Percentiles rank a stretch among this genome's conserved stretches.
These are phyloP conservation scores for Myocastor coypus DNA, from an alignment of 2,113 vertebrate genomes.

Conservation along the genomic window DNA sequence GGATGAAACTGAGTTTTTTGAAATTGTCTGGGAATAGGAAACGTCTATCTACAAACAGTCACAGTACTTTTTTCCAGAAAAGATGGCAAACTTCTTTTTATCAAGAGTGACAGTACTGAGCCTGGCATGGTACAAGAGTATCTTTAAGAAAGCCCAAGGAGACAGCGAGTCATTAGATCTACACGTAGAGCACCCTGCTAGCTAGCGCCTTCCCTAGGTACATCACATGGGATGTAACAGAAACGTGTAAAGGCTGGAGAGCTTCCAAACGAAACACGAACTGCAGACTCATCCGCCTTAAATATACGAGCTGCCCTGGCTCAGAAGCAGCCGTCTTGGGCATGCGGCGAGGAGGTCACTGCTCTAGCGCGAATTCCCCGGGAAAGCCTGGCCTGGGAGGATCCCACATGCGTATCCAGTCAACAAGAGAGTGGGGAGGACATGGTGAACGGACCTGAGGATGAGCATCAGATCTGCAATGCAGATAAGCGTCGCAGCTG, in stretches of 20 bases:
- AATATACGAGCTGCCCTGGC: not conserved
- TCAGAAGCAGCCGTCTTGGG: not conserved
- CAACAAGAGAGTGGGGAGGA: not conserved
- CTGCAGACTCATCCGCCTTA: not conserved
- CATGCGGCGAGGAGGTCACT: not conserved
- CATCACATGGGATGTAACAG: not conserved
- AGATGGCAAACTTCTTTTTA: not conserved
- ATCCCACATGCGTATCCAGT: not conserved
- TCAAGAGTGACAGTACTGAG: not conserved
- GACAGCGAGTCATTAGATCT: not conserved
- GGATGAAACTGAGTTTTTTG: not conserved
- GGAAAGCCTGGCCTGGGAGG: not conserved
- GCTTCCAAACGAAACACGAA: not conserved
- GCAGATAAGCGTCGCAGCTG: too few relatives aligned
- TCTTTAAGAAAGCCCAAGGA: not conserved
- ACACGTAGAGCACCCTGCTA: not conserved
- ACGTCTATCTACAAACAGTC: not conserved
- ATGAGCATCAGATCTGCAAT: too few relatives aligned
- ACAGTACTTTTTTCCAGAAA: not conserved
- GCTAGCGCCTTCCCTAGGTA: not conserved
- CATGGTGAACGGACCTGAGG: too few relatives aligned
- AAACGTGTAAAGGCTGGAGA: not conserved
- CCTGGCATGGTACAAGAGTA: not conserved
- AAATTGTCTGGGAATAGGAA: constrained; percentile 14
- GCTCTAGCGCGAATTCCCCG: not conserved